Conservation (phyloP, 2,888 invertebrate species). For the Xanthia togata region DNA sequence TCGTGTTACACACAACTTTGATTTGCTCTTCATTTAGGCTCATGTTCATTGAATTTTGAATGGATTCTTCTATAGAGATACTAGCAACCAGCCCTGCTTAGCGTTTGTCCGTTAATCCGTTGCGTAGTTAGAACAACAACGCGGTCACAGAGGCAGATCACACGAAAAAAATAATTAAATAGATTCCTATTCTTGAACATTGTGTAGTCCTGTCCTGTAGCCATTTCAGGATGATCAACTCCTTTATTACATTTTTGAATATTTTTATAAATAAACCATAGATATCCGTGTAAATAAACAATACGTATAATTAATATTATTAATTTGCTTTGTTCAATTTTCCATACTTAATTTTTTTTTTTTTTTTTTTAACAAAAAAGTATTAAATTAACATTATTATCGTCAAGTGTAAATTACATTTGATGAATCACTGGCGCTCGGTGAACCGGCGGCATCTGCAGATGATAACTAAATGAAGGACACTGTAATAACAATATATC, state of each 20-base stretch:
- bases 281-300: too few species aligned
- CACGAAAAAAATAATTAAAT: neutral
- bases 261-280: too few species aligned
- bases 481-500: neutral
- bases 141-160: neutral
- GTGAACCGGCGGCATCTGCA: neutral
- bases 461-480: constrained; percentile 1
- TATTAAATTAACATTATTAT: too few species aligned
- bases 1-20: neutral
- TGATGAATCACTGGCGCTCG: constrained; percentile 1
- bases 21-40: constrained; percentile 5
- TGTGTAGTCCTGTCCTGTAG: neutral
- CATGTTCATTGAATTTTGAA: neutral
- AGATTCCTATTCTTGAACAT: neutral
- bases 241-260: too few species aligned
- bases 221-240: neutral
- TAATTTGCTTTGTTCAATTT: too few species aligned
- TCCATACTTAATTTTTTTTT: too few species aligned
- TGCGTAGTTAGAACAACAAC: neutral
- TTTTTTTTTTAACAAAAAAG: too few species aligned
- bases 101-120: neutral
- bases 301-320: too few species aligned
- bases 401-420: constrained; percentile 1
- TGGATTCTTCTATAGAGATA: neutral
- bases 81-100: neutral